Percentiles rank a stretch among this genome's conserved stretches.
Conservation (phyloP, 2,888 invertebrate species). For the Apamea epomidion region DNA sequence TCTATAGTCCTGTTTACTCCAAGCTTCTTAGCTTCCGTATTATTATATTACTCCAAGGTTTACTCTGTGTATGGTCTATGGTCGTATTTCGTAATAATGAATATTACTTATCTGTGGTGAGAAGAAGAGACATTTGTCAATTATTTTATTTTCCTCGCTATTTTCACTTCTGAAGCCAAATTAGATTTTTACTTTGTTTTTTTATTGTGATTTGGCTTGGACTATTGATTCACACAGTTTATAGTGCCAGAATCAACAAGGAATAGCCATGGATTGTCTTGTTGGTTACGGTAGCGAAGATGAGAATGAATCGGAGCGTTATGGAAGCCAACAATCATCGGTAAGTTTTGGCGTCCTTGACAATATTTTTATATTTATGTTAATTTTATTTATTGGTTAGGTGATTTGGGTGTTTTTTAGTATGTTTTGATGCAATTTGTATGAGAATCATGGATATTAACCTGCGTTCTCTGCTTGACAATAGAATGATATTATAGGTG, state of each 20-base stretch:
- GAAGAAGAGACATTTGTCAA: conserved; percentile 23
- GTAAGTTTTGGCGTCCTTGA: conserved; percentile 81
- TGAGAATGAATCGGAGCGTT: conserved; percentile 91
- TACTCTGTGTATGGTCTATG: background rate
- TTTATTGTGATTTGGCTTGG: conserved; percentile 18
- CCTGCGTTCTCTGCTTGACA: conserved; percentile 91
- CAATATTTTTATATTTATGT: conserved; percentile 11
- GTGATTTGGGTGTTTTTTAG: conserved; percentile 8
- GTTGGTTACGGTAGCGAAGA: conserved; percentile 95
- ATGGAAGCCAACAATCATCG: conserved; percentile 77
- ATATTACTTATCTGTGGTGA: conserved; percentile 18
- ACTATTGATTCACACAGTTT: background rate
- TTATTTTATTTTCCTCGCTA: conserved; percentile 31
- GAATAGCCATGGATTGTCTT: conserved; percentile 92
- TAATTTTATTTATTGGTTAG: conserved; percentile 9
- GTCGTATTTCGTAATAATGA: background rate
- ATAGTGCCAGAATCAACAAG: conserved; percentile 21
- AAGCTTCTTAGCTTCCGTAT: too few species aligned
- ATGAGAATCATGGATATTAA: conserved; percentile 83
- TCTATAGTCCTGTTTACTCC: background rate
- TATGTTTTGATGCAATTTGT: conserved; percentile 42
- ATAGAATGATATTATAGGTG: conserved; percentile 90
- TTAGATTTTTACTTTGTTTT: conserved; percentile 1
- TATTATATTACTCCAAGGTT: too few species aligned
- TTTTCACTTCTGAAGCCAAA: conserved; percentile 11